Conservation (phyloP, 2,888 invertebrate species). For the Tribolium freemani region DNA sequence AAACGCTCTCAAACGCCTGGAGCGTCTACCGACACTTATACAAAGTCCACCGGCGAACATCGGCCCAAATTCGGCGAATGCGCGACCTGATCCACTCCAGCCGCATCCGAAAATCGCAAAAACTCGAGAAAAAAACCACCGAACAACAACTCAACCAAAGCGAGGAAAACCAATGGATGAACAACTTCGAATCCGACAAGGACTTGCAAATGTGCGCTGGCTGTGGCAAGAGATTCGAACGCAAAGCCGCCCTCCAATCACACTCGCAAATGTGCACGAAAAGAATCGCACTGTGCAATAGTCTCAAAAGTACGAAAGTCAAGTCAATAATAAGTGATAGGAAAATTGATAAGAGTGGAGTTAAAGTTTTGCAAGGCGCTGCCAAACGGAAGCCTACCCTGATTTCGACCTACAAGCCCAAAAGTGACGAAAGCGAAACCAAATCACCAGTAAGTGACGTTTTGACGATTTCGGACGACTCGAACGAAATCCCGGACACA, state of each 20-base stretch:
- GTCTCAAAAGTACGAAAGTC: slow-evolving; percentile 54
- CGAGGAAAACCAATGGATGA: slow-evolving; percentile 75
- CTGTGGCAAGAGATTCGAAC: slow-evolving; percentile 81
- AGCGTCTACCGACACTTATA: slow-evolving; percentile 84
- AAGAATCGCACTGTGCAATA: slow-evolving; percentile 69
- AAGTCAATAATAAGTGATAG: neutral
- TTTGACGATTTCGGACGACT: slow-evolving; percentile 29
- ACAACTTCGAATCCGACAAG: slow-evolving; percentile 75
- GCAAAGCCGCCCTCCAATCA: slow-evolving; percentile 79
- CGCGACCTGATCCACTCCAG: slow-evolving; percentile 78
- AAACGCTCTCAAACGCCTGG: slow-evolving; percentile 81
- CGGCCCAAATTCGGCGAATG: slow-evolving; percentile 78
- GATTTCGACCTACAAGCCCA: neutral
- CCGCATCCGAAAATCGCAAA: slow-evolving; percentile 75
- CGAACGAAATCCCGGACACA: neutral
- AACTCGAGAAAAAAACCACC: slow-evolving; percentile 69
- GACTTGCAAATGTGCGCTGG: slow-evolving; percentile 76
- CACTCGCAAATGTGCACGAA: slow-evolving; percentile 79
- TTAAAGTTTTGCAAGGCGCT: slow-evolving; percentile 39
- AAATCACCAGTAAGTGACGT: slow-evolving; percentile 6
- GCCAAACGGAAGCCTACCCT: slow-evolving; percentile 8
- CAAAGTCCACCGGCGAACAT: slow-evolving; percentile 81
- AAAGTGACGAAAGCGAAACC: neutral
- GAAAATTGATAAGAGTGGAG: slow-evolving; percentile 8
- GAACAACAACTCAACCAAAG: slow-evolving; percentile 72